Evolutionary conservation across 1,140 invertebrate species (phyloP), one percentile per base, ranked within the genome.

Genomic region (Drosophila ercepeae): DNA sequence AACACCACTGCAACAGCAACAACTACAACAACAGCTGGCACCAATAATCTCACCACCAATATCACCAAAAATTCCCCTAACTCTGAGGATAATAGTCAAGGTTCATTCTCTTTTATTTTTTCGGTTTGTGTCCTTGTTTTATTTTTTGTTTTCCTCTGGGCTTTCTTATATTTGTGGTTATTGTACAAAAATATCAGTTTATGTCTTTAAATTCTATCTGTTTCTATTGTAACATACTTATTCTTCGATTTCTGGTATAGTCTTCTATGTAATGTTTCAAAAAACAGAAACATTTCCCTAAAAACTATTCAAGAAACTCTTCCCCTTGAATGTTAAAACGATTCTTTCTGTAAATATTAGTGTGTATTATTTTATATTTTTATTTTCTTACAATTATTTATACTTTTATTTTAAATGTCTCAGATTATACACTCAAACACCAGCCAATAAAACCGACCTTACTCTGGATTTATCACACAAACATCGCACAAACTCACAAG

Each of bases 81-180:
- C 63, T 90, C 84, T 68, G 89, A 90, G 89, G 89, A 90, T 54
- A 89, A 70, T 83, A 83, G 75, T 79, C 84, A 91, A 91, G 89
- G 90, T 90, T 91, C 76, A 88, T 91, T 84, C 70, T 81, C 39
- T 73, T 86, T 67, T 2, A 64, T 88, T 90, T 64, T 75, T 72
- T 70, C 58, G 27, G 16, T 63, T 76, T 68, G 14, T 25, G 46
- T 21, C 41, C 51, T 49, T 70, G 19, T 58, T 86, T 63, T 59
- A 60, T 48, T 59, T 57, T 55, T 25, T 49, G 49, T 42, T 45
- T 61, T 44, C n/a, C n/a, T n/a, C n/a, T 41, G 25, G 39, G 63
- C 32, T 19, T 21, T 21, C 8, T 23, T 48, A 29, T 27, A 27
- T 61, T 46, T 48, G 11, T 76, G 46, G 42, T 76, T 54, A 36